These are phyloP conservation scores for Urechis unicinctus DNA, from an alignment of 2,888 invertebrate genomes.

Conservation along the genomic window DNA sequence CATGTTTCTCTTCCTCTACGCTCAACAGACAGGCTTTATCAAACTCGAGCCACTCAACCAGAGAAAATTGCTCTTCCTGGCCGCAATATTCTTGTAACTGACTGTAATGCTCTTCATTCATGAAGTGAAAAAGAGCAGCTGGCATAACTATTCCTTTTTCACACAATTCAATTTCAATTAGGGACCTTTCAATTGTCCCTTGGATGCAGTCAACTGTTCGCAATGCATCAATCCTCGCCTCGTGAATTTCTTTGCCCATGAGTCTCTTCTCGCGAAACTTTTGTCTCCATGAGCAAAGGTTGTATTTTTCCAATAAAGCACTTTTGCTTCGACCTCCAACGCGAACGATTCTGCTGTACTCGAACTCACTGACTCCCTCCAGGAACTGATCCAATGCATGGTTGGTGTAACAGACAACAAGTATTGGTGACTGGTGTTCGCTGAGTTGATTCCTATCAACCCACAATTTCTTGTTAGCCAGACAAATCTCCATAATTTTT, in stretches of 20 bases:
- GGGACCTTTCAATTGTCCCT: slow-evolving; percentile 6
- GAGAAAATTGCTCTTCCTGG: too few species aligned
- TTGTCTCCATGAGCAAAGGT: slow-evolving; percentile 4
- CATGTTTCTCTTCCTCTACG: too few species aligned
- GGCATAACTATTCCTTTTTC: too few species aligned
- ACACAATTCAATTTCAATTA: too few species aligned
- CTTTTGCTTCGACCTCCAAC: slow-evolving; percentile 36
- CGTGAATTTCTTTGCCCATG: background rate
- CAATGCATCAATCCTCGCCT: background rate
- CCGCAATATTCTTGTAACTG: too few species aligned
- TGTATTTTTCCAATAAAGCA: slow-evolving; percentile 26
- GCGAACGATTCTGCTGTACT: slow-evolving; percentile 30
- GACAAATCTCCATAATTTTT: slow-evolving; percentile 62
- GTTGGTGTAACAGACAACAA: slow-evolving; percentile 48
- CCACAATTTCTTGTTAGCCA: slow-evolving; percentile 57
- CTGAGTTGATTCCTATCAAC: slow-evolving; percentile 12
- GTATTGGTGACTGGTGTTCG: slow-evolving; percentile 28
- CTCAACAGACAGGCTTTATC: too few species aligned
- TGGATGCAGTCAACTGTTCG: background rate
- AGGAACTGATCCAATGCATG: slow-evolving; percentile 50
- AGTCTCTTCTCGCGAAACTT: background rate
- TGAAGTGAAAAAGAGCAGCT: too few species aligned
- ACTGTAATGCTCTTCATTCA: too few species aligned
- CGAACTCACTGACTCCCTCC: slow-evolving; percentile 38
- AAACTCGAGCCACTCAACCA: too few species aligned